phyloP scores from a whole-genome alignment of 2,888 invertebrate genomes.

The Stenoptilia bipunctidactyla region DNA sequence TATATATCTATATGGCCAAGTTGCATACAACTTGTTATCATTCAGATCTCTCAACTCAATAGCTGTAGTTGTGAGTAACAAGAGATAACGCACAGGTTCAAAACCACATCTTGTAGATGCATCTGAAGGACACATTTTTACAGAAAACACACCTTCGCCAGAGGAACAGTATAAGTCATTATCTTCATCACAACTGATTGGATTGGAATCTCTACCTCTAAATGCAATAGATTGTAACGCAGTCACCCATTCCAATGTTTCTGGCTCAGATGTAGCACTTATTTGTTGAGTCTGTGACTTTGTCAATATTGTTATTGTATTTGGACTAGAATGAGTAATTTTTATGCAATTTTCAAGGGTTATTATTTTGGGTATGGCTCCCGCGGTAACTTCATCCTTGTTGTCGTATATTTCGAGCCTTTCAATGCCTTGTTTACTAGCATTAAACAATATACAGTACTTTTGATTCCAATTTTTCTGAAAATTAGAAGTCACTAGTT shows the following conservation, averaged over 20 bases:
- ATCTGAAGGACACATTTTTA: conserved; percentile 82
- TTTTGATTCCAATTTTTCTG: conserved; percentile 90
- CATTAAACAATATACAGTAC: conserved; percentile 81
- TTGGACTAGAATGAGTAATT: conserved; percentile 77
- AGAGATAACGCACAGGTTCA: conserved; percentile 77
- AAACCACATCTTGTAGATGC: conserved; percentile 83
- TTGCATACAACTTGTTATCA: conserved; percentile 75
- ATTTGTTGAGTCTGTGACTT: conserved; percentile 78
- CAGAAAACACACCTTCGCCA: conserved; percentile 84
- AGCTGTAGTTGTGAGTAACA: conserved; percentile 81
- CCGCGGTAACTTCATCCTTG: conserved; percentile 76
- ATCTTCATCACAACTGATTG: conserved; percentile 81
- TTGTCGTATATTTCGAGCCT: conserved; percentile 88
- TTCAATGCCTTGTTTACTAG: conserved; percentile 88
- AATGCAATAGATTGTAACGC: conserved; percentile 87
- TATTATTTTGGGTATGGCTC: conserved; percentile 79
- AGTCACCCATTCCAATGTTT: conserved; percentile 82
- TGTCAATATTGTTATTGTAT: conserved; percentile 79
- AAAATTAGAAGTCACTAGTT: conserved; percentile 22
- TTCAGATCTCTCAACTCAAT: conserved; percentile 79
- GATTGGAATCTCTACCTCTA: conserved; percentile 73
- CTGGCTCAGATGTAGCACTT: conserved; percentile 73
- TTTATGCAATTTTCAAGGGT: conserved; percentile 91
- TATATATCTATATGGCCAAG: conserved; percentile 89
- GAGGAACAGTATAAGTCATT: conserved; percentile 91